phyloP scores from a whole-genome alignment of 2,797 vertebrate species.

The Micrastur ruficollis region DNA sequence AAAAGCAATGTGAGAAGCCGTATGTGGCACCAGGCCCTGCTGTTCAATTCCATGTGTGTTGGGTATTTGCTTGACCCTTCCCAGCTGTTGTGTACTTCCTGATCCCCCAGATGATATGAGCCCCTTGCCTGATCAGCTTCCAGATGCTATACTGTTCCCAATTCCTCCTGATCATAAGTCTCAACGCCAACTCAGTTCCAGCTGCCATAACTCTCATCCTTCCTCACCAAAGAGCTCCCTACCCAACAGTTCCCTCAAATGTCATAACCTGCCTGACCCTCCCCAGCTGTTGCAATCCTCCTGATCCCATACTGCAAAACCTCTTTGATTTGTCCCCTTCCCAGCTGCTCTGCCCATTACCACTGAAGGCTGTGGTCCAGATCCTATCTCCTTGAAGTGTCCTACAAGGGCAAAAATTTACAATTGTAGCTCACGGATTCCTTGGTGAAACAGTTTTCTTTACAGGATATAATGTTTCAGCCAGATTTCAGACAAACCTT shows the following conservation, averaged over 20 bases:
- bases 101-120: slow-evolving; percentile 38
- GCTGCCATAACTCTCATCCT: slow-evolving; percentile 44
- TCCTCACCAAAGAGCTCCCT: slow-evolving; percentile 1
- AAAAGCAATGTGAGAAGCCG: not conserved
- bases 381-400: slow-evolving; percentile 51
- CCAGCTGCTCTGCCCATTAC: slow-evolving; percentile 52
- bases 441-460: not conserved
- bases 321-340: slow-evolving; percentile 59
- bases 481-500: not conserved
- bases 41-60: slow-evolving; percentile 56
- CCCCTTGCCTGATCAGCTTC: slow-evolving; percentile 66
- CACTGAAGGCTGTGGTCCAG: slow-evolving; percentile 39
- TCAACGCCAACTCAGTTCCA: slow-evolving; percentile 46
- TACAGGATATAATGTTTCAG: not conserved
- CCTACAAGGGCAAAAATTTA: slow-evolving; percentile 23
- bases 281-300: slow-evolving; percentile 61
- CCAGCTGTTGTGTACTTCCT: slow-evolving; percentile 61
- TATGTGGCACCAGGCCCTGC: slow-evolving; percentile 27
- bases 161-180: slow-evolving; percentile 42
- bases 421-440: not conserved
- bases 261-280: slow-evolving; percentile 46
- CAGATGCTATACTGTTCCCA: slow-evolving; percentile 54
- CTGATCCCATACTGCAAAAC: slow-evolving; percentile 50
- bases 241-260: slow-evolving; percentile 39
- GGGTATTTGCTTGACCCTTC: slow-evolving; percentile 65